Conservation (phyloP, 2,113 vertebrate genomes). For the Crotophaga sulcirostris region DNA sequence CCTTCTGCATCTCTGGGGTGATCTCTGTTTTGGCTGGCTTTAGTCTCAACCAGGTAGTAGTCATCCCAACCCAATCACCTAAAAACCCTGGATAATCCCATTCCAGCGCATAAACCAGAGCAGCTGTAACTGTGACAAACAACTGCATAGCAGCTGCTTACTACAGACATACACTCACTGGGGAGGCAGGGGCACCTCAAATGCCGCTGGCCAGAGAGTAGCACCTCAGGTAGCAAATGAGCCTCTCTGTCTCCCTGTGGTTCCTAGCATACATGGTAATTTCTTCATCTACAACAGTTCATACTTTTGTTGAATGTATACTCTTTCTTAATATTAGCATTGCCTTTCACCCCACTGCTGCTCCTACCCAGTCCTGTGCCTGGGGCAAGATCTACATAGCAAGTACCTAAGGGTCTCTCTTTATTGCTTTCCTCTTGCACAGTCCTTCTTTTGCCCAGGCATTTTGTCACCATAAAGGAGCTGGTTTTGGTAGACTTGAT, state of each 20-base stretch:
- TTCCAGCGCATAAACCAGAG: not conserved
- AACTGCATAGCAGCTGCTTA: not conserved
- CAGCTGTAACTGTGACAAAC: not conserved
- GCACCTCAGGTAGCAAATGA: not conserved
- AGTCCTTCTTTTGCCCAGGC: not conserved
- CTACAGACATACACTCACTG: not conserved
- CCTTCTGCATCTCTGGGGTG: not conserved
- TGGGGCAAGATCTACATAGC: not conserved
- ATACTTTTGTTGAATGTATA: not conserved
- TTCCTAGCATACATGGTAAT: not conserved
- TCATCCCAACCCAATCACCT: constrained; percentile 13
- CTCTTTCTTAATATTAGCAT: not conserved
- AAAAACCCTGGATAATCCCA: not conserved
- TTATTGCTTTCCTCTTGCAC: not conserved
- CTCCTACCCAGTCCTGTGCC: not conserved
- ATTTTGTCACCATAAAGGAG: not conserved
- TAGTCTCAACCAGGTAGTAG: not conserved
- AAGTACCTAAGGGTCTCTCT: not conserved
- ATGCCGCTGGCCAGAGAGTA: not conserved
- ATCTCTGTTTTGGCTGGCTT: not conserved
- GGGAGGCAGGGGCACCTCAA: not conserved
- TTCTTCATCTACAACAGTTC: not conserved
- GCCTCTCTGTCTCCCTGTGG: not conserved
- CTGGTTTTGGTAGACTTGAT: not conserved
- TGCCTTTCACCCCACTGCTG: not conserved